phyloP scores from a whole-genome alignment of 2,888 invertebrate species.

The Patella pellucida region DNA sequence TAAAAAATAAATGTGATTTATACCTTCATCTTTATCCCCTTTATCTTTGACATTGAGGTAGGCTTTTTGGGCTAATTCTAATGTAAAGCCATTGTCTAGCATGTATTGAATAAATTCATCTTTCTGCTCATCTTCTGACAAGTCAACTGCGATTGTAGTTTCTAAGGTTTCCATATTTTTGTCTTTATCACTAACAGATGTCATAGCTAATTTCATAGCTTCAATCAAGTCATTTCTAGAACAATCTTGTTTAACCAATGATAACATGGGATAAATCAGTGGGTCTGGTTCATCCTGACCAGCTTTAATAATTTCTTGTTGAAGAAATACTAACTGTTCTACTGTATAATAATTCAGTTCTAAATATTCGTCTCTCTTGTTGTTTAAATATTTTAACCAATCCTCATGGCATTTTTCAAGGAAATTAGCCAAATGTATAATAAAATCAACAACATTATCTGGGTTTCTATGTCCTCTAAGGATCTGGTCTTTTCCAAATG shows the following conservation, averaged over 20 bases:
- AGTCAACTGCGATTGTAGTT: background rate
- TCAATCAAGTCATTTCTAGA: conserved; percentile 38
- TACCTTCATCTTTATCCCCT: conserved; percentile 40
- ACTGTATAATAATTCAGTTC: conserved; percentile 61
- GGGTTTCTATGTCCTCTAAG: conserved; percentile 30
- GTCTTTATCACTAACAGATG: conserved; percentile 26
- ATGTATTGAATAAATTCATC: conserved; percentile 39
- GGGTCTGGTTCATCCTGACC: conserved; percentile 33
- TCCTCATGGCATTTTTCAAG: conserved; percentile 49
- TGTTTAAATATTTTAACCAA: conserved; percentile 50
- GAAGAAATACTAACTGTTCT: conserved; percentile 61
- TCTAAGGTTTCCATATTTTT: conserved; percentile 4
- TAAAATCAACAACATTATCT: conserved; percentile 40
- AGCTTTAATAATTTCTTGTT: conserved; percentile 49
- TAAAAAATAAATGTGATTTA: background rate
- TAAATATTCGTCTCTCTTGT: conserved; percentile 40
- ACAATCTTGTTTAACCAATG: conserved; percentile 44
- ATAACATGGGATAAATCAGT: conserved; percentile 47
- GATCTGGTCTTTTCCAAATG: conserved; percentile 42
- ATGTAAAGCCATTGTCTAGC: conserved; percentile 38
- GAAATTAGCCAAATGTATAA: conserved; percentile 47
- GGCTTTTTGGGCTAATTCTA: conserved; percentile 38
- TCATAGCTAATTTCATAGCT: conserved; percentile 39
- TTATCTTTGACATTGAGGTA: conserved; percentile 27
- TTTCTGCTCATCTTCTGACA: conserved; percentile 16